A percentile compares a stretch with the other conserved stretches of the same genome.
Conservation (phyloP, 2,113 vertebrate species). For the Bungarus multicinctus region DNA sequence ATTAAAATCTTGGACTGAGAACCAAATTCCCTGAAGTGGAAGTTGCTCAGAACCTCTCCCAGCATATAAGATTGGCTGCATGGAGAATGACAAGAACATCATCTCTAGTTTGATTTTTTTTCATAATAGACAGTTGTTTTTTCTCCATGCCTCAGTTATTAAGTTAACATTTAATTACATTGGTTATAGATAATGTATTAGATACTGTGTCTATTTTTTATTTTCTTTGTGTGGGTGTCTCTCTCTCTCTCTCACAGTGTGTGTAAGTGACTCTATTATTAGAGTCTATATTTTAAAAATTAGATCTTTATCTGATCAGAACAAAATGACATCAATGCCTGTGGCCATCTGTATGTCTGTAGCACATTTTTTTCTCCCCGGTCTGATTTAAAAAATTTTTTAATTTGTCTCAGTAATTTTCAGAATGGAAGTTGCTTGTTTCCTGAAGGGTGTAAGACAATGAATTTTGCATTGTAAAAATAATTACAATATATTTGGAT, state of each 20-base stretch:
- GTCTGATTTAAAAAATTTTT: neutral
- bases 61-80: neutral
- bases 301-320: neutral
- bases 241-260: no score
- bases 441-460: neutral
- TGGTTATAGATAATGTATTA: neutral
- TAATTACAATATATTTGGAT: neutral
- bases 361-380: neutral
- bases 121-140: neutral
- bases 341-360: neutral
- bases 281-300: neutral
- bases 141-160: neutral
- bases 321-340: neutral
- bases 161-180: neutral
- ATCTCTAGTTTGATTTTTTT: neutral
- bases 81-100: neutral
- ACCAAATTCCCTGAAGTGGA: neutral
- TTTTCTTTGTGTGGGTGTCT: neutral
- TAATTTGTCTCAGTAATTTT: neutral
- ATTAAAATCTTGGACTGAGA: neutral
- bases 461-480: neutral
- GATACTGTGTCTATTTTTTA: neutral
- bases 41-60: neutral
- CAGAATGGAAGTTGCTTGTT: neutral
- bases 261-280: neutral